phyloP scores from a whole-genome alignment of 2,888 invertebrate species.

The Lottia gigantea region DNA sequence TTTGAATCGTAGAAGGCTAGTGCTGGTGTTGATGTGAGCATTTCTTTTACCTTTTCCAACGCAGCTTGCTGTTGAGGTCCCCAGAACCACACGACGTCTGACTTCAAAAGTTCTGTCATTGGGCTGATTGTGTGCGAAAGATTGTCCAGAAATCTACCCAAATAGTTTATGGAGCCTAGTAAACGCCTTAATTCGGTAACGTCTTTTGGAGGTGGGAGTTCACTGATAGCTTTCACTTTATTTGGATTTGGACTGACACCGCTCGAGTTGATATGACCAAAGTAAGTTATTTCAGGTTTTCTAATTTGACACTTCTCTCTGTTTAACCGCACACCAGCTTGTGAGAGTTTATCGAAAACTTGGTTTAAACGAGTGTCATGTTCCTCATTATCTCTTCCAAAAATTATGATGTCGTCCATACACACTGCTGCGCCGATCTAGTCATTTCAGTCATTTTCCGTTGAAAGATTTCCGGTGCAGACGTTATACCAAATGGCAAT shows the following conservation, averaged over 20 bases:
- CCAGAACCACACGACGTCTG: slow-evolving; percentile 23
- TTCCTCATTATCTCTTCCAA: slow-evolving; percentile 23
- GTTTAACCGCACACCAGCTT: slow-evolving; percentile 20
- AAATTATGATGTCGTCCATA: slow-evolving; percentile 29
- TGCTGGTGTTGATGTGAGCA: slow-evolving; percentile 26
- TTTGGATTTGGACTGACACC: slow-evolving; percentile 6
- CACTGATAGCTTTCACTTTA: slow-evolving; percentile 16
- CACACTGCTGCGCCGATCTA: slow-evolving; percentile 22
- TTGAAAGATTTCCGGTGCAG: slow-evolving; percentile 31
- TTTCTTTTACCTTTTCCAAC: slow-evolving; percentile 21
- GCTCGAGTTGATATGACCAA: neutral
- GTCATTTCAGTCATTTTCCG: slow-evolving; percentile 21
- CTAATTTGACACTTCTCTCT: slow-evolving; percentile 23
- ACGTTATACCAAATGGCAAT: slow-evolving; percentile 27
- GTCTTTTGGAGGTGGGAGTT: slow-evolving; percentile 20
- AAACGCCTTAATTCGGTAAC: slow-evolving; percentile 22
- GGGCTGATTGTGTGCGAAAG: slow-evolving; percentile 26
- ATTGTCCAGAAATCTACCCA: slow-evolving; percentile 28
- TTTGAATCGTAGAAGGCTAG: slow-evolving; percentile 32
- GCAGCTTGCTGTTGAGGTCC: slow-evolving; percentile 18
- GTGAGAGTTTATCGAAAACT: slow-evolving; percentile 22
- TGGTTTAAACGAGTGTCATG: slow-evolving; percentile 17
- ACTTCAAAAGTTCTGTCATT: slow-evolving; percentile 17
- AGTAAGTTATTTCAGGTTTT: slow-evolving; percentile 14
- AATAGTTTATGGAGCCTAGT: slow-evolving; percentile 26